Evolutionary conservation across 2,888 invertebrate genomes (phyloP), one percentile per base, ranked within the genome.

Genomic region (Tachina grossa): DNA sequence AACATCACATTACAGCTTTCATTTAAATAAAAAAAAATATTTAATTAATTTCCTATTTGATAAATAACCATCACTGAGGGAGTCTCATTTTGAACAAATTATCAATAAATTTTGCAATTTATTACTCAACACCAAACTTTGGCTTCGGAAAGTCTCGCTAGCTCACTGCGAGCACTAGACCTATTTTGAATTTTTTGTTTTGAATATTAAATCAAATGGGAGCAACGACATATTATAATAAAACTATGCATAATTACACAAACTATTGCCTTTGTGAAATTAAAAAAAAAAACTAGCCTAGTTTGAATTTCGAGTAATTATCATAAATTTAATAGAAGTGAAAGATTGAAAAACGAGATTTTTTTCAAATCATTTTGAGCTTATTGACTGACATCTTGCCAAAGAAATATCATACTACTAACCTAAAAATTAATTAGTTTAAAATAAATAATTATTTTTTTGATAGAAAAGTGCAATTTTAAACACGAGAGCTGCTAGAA

Each of bases 61-160:
- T 22, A n/a, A n/a, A n/a, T n/a, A n/a, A n/a, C n/a, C n/a, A n/a
- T n/a, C n/a, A n/a, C n/a, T n/a, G n/a, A n/a, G n/a, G 22, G 22
- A 22, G 22, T 22, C 1, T 49, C 5, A 49, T 49, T 49, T 49
- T 31, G 1, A 47, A 66, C 31, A 66, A 47, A 49, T 66, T 49
- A 22, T 14, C 65, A 47, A 13, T 31, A 3, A 22, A 14, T 66
- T 66, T n/a, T 66, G 49, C 31, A 49, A 31, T 66, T 66, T 66
- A 66, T 49, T n/a, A 49, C 31, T n/a, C 31, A 66, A 22, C 13
- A 22, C 13, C 43, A 63, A 13, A 13, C 13, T 45, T 11, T 41
- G 31, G 31, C 31, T 31, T 31, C 31, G 6, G 9, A 66, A 31
- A 49, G 49, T 10, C 47, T 3, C 22, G 5, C 13, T n/a, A 5